Base-by-base conservation (phyloP, 1,140 invertebrate genomes). In the Episyrphus balteatus region DNA sequence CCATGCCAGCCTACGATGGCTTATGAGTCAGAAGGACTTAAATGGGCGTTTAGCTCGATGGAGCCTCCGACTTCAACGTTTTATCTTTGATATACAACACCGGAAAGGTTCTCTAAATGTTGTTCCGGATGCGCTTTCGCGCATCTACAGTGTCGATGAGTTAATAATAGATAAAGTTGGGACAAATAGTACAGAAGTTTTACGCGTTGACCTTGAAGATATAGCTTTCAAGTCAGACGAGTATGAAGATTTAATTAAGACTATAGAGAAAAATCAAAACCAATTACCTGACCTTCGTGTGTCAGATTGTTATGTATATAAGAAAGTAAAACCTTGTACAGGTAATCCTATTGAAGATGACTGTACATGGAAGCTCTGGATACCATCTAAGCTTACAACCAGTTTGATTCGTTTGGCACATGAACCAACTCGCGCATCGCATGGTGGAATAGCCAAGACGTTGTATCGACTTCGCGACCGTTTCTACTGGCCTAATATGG, bases 1-100 rank as follows among this genome's bases (percentile, higher is more conserved):
- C 46, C 57, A 55, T 42, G 33, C 38, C 17, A 49, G 42, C 17
- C 37, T 59, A 11, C 47, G 49, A 10, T 57, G 42, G n/a, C n/a
- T n/a, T n/a, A n/a, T n/a, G n/a, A n/a, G n/a, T n/a, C n/a, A n/a
- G n/a, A n/a, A n/a, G n/a, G n/a, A n/a, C n/a, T n/a, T n/a, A n/a
- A n/a, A n/a, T n/a, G n/a, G n/a, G n/a, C n/a, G n/a, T n/a, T n/a
- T n/a, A n/a, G n/a, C n/a, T n/a, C n/a, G n/a, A n/a, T n/a, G n/a
- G n/a, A n/a, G n/a, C n/a, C n/a, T n/a, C n/a, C n/a, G n/a, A n/a
- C n/a, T n/a, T n/a, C n/a, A n/a, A n/a, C n/a, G n/a, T n/a, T n/a
- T n/a, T n/a, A 32, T 46, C 56, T 62, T 56, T 38, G 48, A 45
- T 2, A 52, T 68, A 34, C 55, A 57, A 43, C 62, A 66, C 34